phyloP scores from a whole-genome alignment of 2,113 vertebrate genomes.

The Cinclus mexicanus region DNA sequence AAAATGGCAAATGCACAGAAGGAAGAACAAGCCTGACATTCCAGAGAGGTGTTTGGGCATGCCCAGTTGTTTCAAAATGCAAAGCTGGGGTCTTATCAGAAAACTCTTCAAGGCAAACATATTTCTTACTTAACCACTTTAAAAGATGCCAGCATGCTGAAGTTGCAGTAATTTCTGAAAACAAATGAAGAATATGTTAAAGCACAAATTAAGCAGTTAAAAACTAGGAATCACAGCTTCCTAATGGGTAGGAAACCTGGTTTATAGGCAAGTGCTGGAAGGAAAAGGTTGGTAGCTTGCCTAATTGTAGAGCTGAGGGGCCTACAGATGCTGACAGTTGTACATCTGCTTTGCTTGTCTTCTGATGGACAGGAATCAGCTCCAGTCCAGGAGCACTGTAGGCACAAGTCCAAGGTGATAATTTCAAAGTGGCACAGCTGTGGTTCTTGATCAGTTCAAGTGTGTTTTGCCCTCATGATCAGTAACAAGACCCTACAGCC shows the following conservation, averaged over 20 bases:
- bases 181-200: not conserved
- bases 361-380: constrained; percentile 16
- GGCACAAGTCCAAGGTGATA: constrained; percentile 43
- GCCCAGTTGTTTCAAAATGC: not conserved
- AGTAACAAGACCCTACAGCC: constrained; percentile 9
- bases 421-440: constrained; percentile 37
- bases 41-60: not conserved
- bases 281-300: constrained; percentile 3
- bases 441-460: constrained; percentile 42
- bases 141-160: not conserved
- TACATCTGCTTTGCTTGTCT: constrained; percentile 26
- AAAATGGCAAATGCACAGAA: not conserved
- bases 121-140: not conserved
- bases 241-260: not conserved
- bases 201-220: not conserved
- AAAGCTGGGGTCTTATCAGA: not conserved
- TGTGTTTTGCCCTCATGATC: not conserved
- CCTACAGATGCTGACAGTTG: not conserved
- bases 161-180: not conserved
- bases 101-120: not conserved
- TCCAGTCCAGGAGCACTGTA: not conserved
- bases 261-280: not conserved
- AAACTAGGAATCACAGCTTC: not conserved
- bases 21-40: not conserved
- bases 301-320: constrained; percentile 14